Conservation (phyloP, 1,140 invertebrate species). For the Pogonus chalceus region DNA sequence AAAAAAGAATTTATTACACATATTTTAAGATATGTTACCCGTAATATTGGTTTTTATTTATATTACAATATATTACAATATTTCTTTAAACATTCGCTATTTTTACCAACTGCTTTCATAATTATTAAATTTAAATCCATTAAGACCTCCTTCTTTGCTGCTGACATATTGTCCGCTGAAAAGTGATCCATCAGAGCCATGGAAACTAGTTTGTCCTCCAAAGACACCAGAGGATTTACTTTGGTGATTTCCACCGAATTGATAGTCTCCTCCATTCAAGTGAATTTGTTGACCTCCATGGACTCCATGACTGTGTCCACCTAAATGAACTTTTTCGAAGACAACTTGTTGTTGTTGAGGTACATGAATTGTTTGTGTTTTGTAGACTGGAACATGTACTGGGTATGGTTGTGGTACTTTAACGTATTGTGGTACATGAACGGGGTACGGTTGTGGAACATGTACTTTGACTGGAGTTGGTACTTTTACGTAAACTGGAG, state of each 20-base stretch:
- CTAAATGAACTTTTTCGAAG: too few species aligned
- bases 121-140: too few species aligned
- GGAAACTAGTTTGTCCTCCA: background rate
- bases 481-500: constrained; percentile 31
- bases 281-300: too few species aligned
- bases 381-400: constrained; percentile 14
- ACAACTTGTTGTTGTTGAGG: too few species aligned
- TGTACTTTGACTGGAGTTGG: constrained; percentile 25
- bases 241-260: too few species aligned
- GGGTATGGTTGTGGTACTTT: constrained; percentile 22
- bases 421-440: constrained; percentile 7
- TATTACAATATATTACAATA: background rate
- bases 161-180: background rate
- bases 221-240: background rate
- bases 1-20: too few species aligned
- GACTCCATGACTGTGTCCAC: too few species aligned
- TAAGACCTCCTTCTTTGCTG: background rate
- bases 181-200: background rate
- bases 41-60: background rate
- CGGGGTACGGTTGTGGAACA: constrained; percentile 22
- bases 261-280: too few species aligned
- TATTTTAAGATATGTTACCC: too few species aligned
- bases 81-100: background rate
- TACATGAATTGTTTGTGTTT: background rate
- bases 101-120: background rate